Conservation (phyloP, 2,113 vertebrate genomes). For the Chaetorhynchus papuensis region DNA sequence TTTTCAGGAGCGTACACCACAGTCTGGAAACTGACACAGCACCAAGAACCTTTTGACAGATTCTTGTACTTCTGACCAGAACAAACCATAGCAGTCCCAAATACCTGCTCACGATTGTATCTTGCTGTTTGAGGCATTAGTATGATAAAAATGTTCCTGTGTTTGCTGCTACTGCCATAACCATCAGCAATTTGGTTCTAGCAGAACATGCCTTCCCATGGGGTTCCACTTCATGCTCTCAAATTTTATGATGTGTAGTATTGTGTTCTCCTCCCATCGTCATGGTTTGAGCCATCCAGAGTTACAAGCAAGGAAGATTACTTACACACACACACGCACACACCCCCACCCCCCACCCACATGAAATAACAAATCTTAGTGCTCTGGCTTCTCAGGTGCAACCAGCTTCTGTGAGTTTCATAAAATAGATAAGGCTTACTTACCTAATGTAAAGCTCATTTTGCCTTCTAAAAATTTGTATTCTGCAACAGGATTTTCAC, state of each 20-base stretch:
- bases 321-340: not conserved
- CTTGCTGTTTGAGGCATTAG: not conserved
- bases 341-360: not conserved
- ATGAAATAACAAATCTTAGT: not conserved
- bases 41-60: not conserved
- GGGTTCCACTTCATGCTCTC: not conserved
- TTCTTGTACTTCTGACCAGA: not conserved
- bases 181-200: not conserved
- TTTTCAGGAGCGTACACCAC: not conserved
- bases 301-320: not conserved
- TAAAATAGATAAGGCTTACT: not conserved
- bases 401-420: not conserved
- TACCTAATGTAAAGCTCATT: not conserved
- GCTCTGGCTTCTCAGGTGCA: not conserved
- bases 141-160: not conserved
- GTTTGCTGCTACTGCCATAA: not conserved
- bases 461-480: not conserved
- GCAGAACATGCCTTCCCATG: not conserved
- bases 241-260: not conserved
- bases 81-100: not conserved
- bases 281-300: not conserved
- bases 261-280: not conserved
- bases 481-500: not conserved
- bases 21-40: not conserved
- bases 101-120: not conserved